Conservation (phyloP, 2,113 vertebrate genomes). For the Halcyon malimbica region DNA sequence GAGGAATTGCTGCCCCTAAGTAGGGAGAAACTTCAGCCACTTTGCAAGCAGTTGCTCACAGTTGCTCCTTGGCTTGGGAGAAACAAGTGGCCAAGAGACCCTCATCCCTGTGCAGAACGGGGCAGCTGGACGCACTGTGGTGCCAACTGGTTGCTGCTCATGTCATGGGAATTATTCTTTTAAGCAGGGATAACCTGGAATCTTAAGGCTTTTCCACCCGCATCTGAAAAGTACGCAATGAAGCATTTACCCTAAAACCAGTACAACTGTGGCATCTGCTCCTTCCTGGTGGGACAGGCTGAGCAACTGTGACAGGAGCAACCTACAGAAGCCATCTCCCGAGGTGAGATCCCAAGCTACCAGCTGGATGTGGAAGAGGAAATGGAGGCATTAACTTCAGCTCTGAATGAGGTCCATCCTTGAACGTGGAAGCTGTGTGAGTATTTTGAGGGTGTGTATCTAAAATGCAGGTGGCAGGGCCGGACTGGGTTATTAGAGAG, state of each 20-base stretch:
- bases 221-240: not conserved
- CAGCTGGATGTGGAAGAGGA: not conserved
- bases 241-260: not conserved
- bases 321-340: not conserved
- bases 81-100: not conserved
- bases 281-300: not conserved
- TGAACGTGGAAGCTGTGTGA: not conserved
- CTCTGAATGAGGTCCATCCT: not conserved
- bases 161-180: not conserved
- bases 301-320: not conserved
- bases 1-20: not conserved
- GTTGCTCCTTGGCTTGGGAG: not conserved
- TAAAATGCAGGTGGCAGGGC: not conserved
- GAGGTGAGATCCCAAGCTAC: not conserved
- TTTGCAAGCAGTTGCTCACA: not conserved
- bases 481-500: not conserved
- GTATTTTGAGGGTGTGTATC: not conserved
- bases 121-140: not conserved
- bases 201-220: not conserved
- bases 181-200: constrained; percentile 17
- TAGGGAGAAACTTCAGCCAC: not conserved
- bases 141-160: not conserved
- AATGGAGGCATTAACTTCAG: not conserved
- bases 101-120: not conserved
- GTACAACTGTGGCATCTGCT: not conserved